Percentiles rank a stretch among this genome's conserved stretches.
phyloP scores from a whole-genome alignment of 2,113 vertebrate genomes.

The Pituophis catenifer region DNA sequence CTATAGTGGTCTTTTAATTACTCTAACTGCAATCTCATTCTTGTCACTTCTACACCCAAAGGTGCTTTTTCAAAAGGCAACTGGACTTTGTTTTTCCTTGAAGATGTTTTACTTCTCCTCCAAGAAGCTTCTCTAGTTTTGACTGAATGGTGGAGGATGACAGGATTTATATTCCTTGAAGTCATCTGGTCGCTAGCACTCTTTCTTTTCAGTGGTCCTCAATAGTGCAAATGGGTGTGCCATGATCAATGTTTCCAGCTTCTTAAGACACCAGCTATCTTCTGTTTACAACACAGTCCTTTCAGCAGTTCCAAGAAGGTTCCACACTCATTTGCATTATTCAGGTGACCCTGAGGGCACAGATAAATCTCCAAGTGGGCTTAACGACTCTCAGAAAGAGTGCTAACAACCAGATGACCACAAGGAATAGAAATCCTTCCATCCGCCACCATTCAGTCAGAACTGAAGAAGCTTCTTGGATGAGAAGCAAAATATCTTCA shows the following conservation, averaged over 20 bases:
- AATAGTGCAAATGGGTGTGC: not conserved
- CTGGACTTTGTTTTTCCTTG: not conserved
- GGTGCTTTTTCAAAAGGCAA: not conserved
- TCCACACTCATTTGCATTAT: not conserved
- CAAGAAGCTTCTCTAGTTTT: not conserved
- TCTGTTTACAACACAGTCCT: not conserved
- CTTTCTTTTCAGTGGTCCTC: not conserved
- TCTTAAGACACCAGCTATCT: not conserved
- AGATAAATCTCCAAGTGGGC: not conserved
- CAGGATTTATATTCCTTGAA: not conserved
- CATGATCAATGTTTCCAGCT: not conserved
- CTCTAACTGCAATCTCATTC: constrained; percentile 21
- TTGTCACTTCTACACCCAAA: constrained; percentile 9
- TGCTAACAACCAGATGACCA: not conserved
- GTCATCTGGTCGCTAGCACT: not conserved
- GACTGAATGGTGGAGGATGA: not conserved
- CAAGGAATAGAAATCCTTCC: not conserved
- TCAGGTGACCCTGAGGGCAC: not conserved
- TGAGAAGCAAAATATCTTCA: not conserved
- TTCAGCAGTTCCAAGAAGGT: not conserved
- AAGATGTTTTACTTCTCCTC: not conserved
- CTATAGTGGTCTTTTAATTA: constrained; percentile 49
- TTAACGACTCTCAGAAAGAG: not conserved
- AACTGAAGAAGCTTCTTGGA: not conserved
- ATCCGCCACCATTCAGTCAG: not conserved